Evolutionary conservation across 1,140 invertebrate species (phyloP), one percentile per base, ranked within the genome.

Genomic region (Caenorhabditis brenneri): DNA sequence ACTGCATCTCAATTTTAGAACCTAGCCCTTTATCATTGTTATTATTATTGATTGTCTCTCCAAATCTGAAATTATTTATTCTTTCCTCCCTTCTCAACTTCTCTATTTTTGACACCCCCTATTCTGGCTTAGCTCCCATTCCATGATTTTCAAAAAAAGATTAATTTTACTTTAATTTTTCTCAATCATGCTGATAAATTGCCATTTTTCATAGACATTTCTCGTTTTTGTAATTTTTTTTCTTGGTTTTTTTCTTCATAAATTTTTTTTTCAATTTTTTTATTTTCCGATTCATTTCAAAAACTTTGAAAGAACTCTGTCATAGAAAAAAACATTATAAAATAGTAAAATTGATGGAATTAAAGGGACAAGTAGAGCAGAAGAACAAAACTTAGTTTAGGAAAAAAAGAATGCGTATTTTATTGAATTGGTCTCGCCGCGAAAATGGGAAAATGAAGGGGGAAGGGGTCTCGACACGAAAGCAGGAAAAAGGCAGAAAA

Each of bases 221-320:
- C 9, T 27, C 6, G 5, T 42, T 5, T 42, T 42, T 42, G 5
- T 42, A 12, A 42, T 42, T 42, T 42, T 42, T 42, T 12, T 42
- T 42, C 12, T 42, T 42, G 12, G 12, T 42, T 42, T 42, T 42
- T 42, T 42, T 42, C 12, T 42, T 42, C 39, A 42, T 42, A 42
- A 42, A 42, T 12, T 6, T 42, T 42, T 42, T 42, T 42, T 12
- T 12, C 12, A 12, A 42, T 42, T 42, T 42, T n/a, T n/a, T n/a
- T n/a, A n/a, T 74, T 39, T 74, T 36, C 29, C 65, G 65, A 42
- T 74, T 74, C 65, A 74, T 74, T 74, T 74, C 65, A 74, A 74
- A 74, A 31, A n/a, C n/a, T n/a, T 74, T 74, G 65, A 74, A 74
- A 74, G 65, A 74, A 24, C 65, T 74, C 36, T 36, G n/a, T n/a